A percentile compares a stretch with the other conserved stretches of the same genome.
phyloP scores from a whole-genome alignment of 2,797 vertebrate species.

The Sebastes matsubarae region DNA sequence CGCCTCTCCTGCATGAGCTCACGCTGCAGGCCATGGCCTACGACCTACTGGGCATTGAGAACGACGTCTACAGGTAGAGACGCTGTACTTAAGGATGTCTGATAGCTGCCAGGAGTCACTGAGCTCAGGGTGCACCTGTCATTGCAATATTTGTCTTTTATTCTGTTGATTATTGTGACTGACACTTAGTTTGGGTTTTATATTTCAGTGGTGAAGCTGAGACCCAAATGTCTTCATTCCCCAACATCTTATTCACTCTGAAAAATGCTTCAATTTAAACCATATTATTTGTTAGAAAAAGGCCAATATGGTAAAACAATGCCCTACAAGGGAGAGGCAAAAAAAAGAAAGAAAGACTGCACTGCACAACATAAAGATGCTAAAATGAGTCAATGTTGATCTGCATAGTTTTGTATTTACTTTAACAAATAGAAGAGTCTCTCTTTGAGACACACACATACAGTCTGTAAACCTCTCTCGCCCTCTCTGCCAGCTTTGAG shows the following conservation, averaged over 20 bases:
- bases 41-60: conserved; percentile 93
- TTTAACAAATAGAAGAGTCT: neutral
- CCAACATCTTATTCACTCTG: neutral
- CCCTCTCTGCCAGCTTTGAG: conserved; percentile 86
- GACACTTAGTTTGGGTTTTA: neutral
- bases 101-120: neutral
- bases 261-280: neutral
- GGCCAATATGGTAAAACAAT: neutral
- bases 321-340: neutral
- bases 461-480: neutral
- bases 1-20: conserved; percentile 93
- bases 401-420: neutral
- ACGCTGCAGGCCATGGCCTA: conserved; percentile 98
- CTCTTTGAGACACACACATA: neutral
- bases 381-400: neutral
- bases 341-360: neutral
- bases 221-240: neutral
- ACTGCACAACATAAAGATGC: neutral
- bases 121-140: no score
- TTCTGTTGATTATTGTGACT: neutral
- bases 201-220: neutral
- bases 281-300: neutral
- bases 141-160: neutral
- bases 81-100: neutral
- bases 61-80: conserved; percentile 93